A percentile compares a stretch with the other conserved stretches of the same genome.
Evolutionary conservation across 2,113 vertebrate species (phyloP).

Genomic region (Deroptyus accipitrinus): DNA sequence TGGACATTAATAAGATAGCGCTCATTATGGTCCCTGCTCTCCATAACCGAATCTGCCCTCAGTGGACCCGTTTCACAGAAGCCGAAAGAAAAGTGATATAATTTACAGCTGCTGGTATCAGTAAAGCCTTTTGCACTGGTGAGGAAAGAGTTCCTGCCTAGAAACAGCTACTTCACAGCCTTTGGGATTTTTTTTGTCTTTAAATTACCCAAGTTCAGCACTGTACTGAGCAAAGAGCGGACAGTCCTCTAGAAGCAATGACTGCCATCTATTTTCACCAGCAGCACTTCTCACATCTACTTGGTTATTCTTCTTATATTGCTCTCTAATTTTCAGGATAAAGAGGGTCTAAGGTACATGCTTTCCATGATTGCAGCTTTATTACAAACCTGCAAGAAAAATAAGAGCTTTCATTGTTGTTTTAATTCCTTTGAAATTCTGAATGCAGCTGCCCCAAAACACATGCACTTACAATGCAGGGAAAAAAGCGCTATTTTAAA

Average conservation of each 20-base stretch:
- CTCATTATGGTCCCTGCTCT: not conserved
- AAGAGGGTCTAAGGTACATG: not conserved
- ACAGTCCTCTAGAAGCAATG: not conserved
- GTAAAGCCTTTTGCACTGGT: not conserved
- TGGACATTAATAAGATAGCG: not conserved
- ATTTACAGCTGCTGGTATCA: not conserved
- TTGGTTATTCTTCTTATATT: slow-evolving; percentile 15
- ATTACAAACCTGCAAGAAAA: not conserved
- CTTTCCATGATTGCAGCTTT: not conserved
- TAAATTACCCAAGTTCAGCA: not conserved
- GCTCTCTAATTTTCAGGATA: not conserved
- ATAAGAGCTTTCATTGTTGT: not conserved
- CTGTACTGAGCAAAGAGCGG: not conserved
- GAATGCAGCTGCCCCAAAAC: not conserved
- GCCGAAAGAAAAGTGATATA: not conserved
- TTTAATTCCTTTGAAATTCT: slow-evolving; percentile 13
- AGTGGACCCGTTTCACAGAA: not conserved
- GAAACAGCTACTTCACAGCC: not conserved
- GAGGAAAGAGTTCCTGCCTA: not conserved
- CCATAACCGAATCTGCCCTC: fast-evolving
- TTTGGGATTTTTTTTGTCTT: not conserved
- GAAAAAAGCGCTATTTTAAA: not conserved
- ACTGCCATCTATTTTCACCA: slow-evolving; percentile 1
- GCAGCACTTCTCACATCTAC: not conserved
- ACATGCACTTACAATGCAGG: not conserved